A percentile compares a stretch with the other conserved stretches of the same genome.
phyloP scores from a whole-genome alignment of 2,113 vertebrate genomes.

The Pterocles orientalis region DNA sequence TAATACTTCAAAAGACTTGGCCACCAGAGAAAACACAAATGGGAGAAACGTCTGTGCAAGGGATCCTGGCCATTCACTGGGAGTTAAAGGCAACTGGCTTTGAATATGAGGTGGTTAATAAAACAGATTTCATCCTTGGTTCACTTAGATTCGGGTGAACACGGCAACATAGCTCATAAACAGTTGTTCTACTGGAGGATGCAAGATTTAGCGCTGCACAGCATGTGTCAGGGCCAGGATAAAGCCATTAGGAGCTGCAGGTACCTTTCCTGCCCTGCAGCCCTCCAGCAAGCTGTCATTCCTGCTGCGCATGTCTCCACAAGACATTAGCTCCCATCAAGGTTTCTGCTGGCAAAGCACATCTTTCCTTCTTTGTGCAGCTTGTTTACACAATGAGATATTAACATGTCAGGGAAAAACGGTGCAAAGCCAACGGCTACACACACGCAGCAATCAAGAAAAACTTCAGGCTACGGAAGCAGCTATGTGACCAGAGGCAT shows the following conservation, averaged over 20 bases:
- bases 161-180: fast-evolving
- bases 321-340: not conserved
- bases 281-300: not conserved
- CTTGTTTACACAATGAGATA: not conserved
- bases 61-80: not conserved
- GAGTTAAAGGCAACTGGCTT: not conserved
- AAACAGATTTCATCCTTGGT: not conserved
- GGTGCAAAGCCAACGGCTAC: not conserved
- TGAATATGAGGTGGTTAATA: not conserved
- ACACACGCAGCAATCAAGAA: not conserved
- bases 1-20: not conserved
- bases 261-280: not conserved
- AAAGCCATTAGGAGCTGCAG: not conserved
- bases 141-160: not conserved
- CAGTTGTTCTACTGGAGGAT: not conserved
- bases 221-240: fast-evolving
- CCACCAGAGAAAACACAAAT: not conserved
- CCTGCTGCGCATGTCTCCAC: fast-evolving
- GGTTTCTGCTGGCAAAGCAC: not conserved
- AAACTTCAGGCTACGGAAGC: not conserved
- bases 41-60: not conserved
- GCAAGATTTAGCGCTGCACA: not conserved
- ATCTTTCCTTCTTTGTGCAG: not conserved
- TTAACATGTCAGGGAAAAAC: fast-evolving
- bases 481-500: not conserved